A percentile compares a stretch with the other conserved stretches of the same genome.
Evolutionary conservation across 2,888 invertebrate genomes (phyloP).

Genomic region (Rosalia funebris): DNA sequence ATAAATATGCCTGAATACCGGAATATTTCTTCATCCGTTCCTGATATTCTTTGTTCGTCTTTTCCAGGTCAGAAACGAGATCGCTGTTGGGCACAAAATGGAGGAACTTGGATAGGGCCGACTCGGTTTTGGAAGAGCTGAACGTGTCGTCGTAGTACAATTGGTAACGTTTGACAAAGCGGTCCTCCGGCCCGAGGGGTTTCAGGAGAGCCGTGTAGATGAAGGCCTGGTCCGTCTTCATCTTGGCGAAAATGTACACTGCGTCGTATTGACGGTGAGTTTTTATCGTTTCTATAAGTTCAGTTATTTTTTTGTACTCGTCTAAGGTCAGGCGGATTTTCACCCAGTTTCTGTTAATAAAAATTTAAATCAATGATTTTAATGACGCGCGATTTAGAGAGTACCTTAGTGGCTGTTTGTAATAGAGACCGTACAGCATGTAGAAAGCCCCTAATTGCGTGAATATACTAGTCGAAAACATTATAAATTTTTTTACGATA

Average conservation of each 20-base stretch:
- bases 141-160: conserved; percentile 44
- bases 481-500: conserved; percentile 50
- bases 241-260: conserved; percentile 52
- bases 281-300: conserved; percentile 48
- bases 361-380: neutral
- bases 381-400: too few species aligned
- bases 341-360: conserved; percentile 42
- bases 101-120: conserved; percentile 39
- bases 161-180: conserved; percentile 41
- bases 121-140: conserved; percentile 29
- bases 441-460: conserved; percentile 56
- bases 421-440: conserved; percentile 56
- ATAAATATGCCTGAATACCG: conserved; percentile 28
- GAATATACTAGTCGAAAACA: conserved; percentile 45
- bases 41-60: conserved; percentile 44
- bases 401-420: conserved; percentile 57
- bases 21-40: conserved; percentile 41
- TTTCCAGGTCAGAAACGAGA: conserved; percentile 27
- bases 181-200: conserved; percentile 46
- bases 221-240: conserved; percentile 52
- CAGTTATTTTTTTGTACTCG: conserved; percentile 48
- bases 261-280: conserved; percentile 44
- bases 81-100: conserved; percentile 36
- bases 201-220: conserved; percentile 46
- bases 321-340: conserved; percentile 53